Evolutionary conservation across 2,888 invertebrate genomes (phyloP).

Genomic region (Macroteleia sp.): DNA sequence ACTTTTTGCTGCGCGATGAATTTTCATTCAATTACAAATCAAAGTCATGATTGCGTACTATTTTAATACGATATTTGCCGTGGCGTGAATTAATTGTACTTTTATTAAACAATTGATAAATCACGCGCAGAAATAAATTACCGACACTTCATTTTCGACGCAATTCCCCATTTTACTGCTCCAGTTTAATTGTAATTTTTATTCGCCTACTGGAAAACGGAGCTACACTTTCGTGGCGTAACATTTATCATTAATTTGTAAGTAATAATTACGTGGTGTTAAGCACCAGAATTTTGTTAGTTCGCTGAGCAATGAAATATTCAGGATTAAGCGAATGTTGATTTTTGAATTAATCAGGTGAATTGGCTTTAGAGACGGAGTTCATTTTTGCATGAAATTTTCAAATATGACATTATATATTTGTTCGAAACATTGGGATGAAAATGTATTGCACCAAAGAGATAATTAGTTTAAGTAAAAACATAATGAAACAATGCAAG

Average conservation of each 20-base stretch:
- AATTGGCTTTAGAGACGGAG: neutral
- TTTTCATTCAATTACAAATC: conserved; percentile 26
- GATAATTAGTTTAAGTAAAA: no score
- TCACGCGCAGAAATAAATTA: neutral
- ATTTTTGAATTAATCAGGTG: neutral
- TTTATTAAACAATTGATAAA: conserved; percentile 14
- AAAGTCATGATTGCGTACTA: conserved; percentile 9
- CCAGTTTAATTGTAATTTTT: no score
- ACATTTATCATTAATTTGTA: conserved; percentile 1
- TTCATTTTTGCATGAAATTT: no score
- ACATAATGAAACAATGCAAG: no score
- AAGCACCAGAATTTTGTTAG: no score
- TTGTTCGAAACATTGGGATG: no score
- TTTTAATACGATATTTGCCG: neutral
- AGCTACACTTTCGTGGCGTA: no score
- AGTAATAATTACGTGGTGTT: neutral
- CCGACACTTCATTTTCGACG: conserved; percentile 1
- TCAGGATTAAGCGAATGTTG: neutral
- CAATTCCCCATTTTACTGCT: no score
- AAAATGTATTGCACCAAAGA: no score
- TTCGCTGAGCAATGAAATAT: no score
- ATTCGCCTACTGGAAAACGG: no score
- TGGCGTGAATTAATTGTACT: conserved; percentile 18
- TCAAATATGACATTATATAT: neutral
- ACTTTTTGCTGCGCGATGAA: conserved; percentile 5